Evolutionary conservation across 2,797 vertebrate species (phyloP).

Genomic region (Ctenosaura bakeri): DNA sequence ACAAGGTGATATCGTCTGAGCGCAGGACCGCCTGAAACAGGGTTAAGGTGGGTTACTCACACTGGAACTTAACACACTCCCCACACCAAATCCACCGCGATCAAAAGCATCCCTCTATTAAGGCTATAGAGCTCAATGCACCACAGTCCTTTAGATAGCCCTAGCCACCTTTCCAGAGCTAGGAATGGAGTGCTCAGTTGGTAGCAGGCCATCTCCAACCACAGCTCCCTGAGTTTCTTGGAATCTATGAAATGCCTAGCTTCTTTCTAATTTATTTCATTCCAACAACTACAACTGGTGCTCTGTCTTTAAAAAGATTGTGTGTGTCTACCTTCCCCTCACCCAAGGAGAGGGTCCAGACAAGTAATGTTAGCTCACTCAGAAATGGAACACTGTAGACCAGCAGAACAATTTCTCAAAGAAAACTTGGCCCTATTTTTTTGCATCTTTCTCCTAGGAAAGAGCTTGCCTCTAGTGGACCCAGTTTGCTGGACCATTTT

Average conservation of each 20-base stretch:
- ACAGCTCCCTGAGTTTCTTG: not conserved
- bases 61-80: not conserved
- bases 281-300: too few relatives aligned
- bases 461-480: not conserved
- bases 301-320: not conserved
- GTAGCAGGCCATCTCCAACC: not conserved
- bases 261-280: not conserved
- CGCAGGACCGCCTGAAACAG: slow-evolving; percentile 31
- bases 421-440: not conserved
- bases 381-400: not conserved
- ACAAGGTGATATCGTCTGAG: slow-evolving; percentile 33
- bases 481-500: not conserved
- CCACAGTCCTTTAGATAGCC: too few relatives aligned
- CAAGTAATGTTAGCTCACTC: too few relatives aligned
- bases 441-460: not conserved
- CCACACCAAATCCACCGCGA: not conserved
- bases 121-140: not conserved
- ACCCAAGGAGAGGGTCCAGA: too few relatives aligned
- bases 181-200: not conserved
- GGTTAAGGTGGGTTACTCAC: not conserved
- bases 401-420: not conserved
- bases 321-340: not conserved
- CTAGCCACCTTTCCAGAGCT: not conserved
- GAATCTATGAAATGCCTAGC: not conserved
- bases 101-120: not conserved